Conservation (phyloP, 1,140 invertebrate genomes). For the Potamilus streckersoni region DNA sequence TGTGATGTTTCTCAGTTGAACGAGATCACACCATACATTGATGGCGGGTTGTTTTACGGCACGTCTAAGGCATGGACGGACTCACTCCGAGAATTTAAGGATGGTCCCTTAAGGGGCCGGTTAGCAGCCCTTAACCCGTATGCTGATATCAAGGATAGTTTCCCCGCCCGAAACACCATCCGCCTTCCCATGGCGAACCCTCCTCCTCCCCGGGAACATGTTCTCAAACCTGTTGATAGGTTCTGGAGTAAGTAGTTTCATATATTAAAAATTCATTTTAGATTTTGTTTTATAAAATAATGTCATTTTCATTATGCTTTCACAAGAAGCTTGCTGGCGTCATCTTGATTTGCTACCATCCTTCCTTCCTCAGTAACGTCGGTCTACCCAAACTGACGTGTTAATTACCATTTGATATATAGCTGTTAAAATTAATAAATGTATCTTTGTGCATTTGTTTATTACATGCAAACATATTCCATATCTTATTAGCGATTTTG, state of each 20-base stretch:
- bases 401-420: too few species aligned
- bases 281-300: too few species aligned
- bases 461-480: too few species aligned
- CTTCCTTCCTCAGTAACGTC: too few species aligned
- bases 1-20: constrained; percentile 69
- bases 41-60: constrained; percentile 75
- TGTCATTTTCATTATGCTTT: too few species aligned
- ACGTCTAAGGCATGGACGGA: constrained; percentile 74
- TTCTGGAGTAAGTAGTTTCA: constrained; percentile 72
- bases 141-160: constrained; percentile 15
- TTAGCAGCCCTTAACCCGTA: constrained; percentile 46
- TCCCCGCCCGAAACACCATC: constrained; percentile 71
- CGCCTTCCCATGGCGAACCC: constrained; percentile 74
- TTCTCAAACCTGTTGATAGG: constrained; percentile 68
- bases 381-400: too few species aligned
- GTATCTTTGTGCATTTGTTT: too few species aligned
- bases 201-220: constrained; percentile 71
- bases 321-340: too few species aligned
- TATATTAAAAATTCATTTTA: too few species aligned
- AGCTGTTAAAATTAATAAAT: too few species aligned
- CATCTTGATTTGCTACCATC: too few species aligned
- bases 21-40: constrained; percentile 75
- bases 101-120: constrained; percentile 68
- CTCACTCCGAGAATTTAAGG: constrained; percentile 69
- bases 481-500: too few species aligned